These are phyloP conservation scores for Alviniconcha marisindica DNA, from an alignment of 1,140 invertebrate genomes.

Conservation along the genomic window DNA sequence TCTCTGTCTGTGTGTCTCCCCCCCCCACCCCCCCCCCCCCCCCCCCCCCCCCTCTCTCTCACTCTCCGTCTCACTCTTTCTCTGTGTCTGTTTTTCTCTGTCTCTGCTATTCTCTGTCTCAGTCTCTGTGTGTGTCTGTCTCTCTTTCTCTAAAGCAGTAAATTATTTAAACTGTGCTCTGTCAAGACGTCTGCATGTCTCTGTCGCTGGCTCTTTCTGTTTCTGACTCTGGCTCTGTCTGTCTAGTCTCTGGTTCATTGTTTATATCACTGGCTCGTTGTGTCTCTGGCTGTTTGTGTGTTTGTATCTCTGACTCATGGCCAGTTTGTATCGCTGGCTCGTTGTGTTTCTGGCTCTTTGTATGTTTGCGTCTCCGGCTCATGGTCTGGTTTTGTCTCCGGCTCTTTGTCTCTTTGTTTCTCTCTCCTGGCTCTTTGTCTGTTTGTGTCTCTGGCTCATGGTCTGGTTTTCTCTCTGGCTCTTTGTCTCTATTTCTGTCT, in stretches of 20 bases:
- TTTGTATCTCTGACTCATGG: neutral
- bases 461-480: neutral
- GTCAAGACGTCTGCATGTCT: neutral
- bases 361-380: neutral
- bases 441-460: neutral
- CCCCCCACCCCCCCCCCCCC: too few species aligned
- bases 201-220: constrained; percentile 12
- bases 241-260: constrained; percentile 18
- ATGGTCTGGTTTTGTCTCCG: neutral
- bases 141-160: constrained; percentile 21
- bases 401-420: neutral
- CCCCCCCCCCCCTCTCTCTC: too few species aligned
- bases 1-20: too few species aligned
- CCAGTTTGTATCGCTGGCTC: neutral
- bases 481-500: neutral
- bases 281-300: neutral
- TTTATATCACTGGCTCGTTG: neutral
- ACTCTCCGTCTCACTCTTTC: neutral
- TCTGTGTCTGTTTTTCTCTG: neutral
- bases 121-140: constrained; percentile 3
- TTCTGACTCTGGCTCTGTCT: constrained; percentile 27
- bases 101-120: neutral
- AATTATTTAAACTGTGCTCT: too few species aligned
- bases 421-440: neutral
- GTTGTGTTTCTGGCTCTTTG: neutral